Conservation (phyloP, 2,797 vertebrate species). For the Rhinogobio ventralis region DNA sequence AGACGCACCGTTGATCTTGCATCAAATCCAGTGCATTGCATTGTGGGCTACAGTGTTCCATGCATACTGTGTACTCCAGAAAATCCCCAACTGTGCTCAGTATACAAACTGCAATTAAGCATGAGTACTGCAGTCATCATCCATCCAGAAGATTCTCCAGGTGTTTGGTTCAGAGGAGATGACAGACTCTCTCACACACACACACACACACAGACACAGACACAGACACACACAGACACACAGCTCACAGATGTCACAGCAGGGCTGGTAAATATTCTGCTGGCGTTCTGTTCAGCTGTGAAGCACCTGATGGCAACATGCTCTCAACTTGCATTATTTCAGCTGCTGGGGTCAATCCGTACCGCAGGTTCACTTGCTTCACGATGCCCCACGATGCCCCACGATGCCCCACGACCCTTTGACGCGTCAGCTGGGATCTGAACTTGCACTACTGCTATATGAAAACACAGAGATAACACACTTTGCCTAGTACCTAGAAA, state of each 20-base stretch:
- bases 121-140: conserved; percentile 12
- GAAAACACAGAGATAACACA: neutral
- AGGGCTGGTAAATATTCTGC: conserved; percentile 50
- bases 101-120: neutral
- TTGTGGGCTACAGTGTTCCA: neutral
- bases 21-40: neutral
- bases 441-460: neutral
- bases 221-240: neutral
- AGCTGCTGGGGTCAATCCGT: conserved; percentile 27
- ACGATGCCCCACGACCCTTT: neutral
- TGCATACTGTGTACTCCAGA: neutral
- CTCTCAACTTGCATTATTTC: conserved; percentile 32
- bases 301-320: conserved; percentile 54
- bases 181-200: neutral
- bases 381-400: neutral
- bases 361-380: conserved; percentile 31
- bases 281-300: conserved; percentile 49
- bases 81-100: neutral
- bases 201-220: conserved; percentile 1
- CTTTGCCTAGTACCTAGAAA: neutral
- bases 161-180: conserved; percentile 14
- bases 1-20: neutral
- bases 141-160: conserved; percentile 33
- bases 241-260: conserved; percentile 49
- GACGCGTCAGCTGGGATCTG: neutral